phyloP scores from a whole-genome alignment of 2,888 invertebrate genomes.

The Matsumyia berberina region DNA sequence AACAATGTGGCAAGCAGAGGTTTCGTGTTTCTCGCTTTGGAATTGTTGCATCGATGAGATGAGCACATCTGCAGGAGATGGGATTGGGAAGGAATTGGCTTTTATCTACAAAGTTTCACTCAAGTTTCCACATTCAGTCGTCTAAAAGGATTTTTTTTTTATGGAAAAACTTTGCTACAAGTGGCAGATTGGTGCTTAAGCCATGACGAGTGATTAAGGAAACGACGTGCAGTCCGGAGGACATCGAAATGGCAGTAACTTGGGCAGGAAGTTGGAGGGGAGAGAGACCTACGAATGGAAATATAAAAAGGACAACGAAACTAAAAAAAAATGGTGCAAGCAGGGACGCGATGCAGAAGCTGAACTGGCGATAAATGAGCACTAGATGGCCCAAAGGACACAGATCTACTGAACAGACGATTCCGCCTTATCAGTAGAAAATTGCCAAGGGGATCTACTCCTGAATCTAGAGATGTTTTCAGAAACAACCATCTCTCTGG shows the following conservation, averaged over 20 bases:
- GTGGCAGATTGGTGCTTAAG: conserved; percentile 35
- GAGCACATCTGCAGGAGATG: neutral
- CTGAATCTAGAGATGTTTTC: too few species aligned
- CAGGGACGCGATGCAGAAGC: too few species aligned
- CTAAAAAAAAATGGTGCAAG: too few species aligned
- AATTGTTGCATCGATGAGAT: neutral
- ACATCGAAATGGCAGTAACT: neutral
- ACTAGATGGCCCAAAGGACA: too few species aligned
- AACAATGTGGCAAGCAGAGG: conserved; percentile 18
- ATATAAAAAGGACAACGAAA: too few species aligned
- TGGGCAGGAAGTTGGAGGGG: neutral
- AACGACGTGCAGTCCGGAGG: neutral
- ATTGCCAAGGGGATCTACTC: too few species aligned
- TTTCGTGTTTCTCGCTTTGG: neutral
- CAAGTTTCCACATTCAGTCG: neutral
- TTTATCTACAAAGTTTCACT: conserved; percentile 42
- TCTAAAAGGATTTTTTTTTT: conserved; percentile 43
- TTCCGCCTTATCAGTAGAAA: too few species aligned
- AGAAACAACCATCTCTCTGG: too few species aligned
- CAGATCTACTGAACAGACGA: too few species aligned
- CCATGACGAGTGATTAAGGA: conserved; percentile 37
- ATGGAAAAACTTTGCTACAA: conserved; percentile 20
- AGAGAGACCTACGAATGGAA: too few species aligned
- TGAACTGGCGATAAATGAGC: too few species aligned
- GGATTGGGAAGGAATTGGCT: conserved; percentile 5